A percentile compares a stretch with the other conserved stretches of the same genome.
These are phyloP conservation scores for Pipistrellus nathusii DNA, from an alignment of 2,797 vertebrate species.

Conservation along the genomic window DNA sequence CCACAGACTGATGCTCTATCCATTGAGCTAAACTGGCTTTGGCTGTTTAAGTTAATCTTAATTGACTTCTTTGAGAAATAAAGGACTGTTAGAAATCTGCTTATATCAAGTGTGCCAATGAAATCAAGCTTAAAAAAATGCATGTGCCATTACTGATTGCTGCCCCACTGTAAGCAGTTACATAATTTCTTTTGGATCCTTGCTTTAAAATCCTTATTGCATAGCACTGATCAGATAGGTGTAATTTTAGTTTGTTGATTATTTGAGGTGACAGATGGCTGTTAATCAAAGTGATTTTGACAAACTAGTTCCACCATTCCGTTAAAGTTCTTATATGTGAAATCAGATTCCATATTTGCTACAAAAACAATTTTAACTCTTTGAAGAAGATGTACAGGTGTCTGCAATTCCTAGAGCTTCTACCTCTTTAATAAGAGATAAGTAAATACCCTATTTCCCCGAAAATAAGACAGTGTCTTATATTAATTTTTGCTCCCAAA, in stretches of 20 bases:
- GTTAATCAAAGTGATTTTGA: not conserved
- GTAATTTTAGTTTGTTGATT: not conserved
- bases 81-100: slow-evolving; percentile 3
- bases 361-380: slow-evolving; percentile 40
- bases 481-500: no score
- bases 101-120: not conserved
- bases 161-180: not conserved
- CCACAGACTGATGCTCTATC: no score
- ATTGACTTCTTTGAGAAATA: not conserved
- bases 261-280: not conserved
- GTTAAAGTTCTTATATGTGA: not conserved
- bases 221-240: not conserved
- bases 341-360: slow-evolving; percentile 33
- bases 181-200: not conserved
- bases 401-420: slow-evolving; percentile 28
- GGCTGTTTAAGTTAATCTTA: slow-evolving; percentile 31
- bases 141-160: not conserved
- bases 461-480: no score
- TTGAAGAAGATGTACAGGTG: not conserved
- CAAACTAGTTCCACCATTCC: slow-evolving; percentile 37
- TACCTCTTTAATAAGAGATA: not conserved
- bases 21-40: no score
- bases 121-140: not conserved
- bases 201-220: not conserved
- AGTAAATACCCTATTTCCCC: not conserved